Base-by-base conservation (phyloP, 1,140 invertebrate genomes). In the Dryas iulia region DNA sequence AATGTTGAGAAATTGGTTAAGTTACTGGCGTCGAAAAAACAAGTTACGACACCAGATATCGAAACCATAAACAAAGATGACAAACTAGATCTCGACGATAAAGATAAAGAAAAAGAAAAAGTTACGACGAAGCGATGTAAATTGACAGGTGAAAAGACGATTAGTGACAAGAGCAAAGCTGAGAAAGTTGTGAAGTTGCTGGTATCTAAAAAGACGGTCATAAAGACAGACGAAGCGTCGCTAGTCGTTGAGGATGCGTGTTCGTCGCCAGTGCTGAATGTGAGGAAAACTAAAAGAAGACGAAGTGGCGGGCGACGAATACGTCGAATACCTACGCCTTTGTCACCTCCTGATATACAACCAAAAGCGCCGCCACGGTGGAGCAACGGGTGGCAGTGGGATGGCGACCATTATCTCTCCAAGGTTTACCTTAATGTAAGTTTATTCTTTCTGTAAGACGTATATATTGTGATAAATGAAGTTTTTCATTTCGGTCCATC, bases 321-420 rank as follows among this genome's bases (percentile, higher is more conserved):
- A 18, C 69, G 78, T n/a, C 78, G 83, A n/a, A 60, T 60, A 21
- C 69, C 71, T 2, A 67, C 75, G 10, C 82, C 81, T 0, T 67
- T 74, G 2, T 47, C 75, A 0, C 78, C 62, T 1, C 78, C 75
- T 1, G 76, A 81, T 14, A 24, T 72, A 5, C 78, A 81, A 52
- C 79, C 81, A 0, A 76, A 84, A 58, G 69, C 76, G 2, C 79
- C 82, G 12, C 96, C 96, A 2, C 95, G 95, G 69, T 97, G 96
- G 96, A 97, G 96, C 75, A 98, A 98, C 79, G 97, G 97, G 4
- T 98, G 97, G 97, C 95, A 94, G 59, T 98, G 97, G 96, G 95
- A 97, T 79, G 97, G 97, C 30, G 94, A 97, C 77, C 92, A 96
- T 8, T 96, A 95, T 77, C 93, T 97, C 80, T 95, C 95, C 53